phyloP scores from a whole-genome alignment of 2,113 vertebrate species.

The Heterotis niloticus region DNA sequence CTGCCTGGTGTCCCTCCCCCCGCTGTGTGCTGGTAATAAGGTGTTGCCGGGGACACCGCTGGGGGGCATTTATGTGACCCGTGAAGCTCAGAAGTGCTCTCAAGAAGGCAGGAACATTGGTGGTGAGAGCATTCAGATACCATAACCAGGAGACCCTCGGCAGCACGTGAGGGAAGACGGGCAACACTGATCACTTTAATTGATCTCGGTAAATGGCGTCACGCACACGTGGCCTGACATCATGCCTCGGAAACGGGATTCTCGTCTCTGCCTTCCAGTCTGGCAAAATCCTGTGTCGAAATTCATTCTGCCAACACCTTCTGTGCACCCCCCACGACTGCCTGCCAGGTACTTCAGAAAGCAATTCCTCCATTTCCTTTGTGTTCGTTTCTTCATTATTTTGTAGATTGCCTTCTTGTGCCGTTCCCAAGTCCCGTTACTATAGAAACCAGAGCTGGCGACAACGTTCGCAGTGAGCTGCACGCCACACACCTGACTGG shows the following conservation, averaged over 20 bases:
- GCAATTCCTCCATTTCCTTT: constrained; percentile 18
- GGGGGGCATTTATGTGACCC: constrained; percentile 28
- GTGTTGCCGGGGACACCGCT: no score
- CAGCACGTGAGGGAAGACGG: no score
- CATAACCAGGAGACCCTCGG: no score
- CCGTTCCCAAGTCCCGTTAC: constrained; percentile 30
- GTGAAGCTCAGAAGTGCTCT: constrained; percentile 6
- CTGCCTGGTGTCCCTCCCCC: no score
- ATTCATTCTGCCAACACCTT: neutral
- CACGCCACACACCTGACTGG: constrained; percentile 18
- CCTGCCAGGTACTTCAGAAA: neutral
- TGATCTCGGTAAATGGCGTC: no score
- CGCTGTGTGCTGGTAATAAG: no score
- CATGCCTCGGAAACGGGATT: no score
- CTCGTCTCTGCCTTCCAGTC: no score
- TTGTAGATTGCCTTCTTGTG: constrained; percentile 36
- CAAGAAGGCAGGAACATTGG: neutral
- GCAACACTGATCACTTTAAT: no score
- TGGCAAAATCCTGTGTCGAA: no score
- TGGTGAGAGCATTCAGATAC: constrained; percentile 9
- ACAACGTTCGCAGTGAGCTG: constrained; percentile 30
- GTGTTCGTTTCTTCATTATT: constrained; percentile 24
- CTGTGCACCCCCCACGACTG: neutral
- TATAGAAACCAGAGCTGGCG: constrained; percentile 45
- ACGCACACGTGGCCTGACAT: no score